A percentile compares a stretch with the other conserved stretches of the same genome.
Evolutionary conservation across 2,888 invertebrate species (phyloP).

Genomic region (Troides aeacus): DNA sequence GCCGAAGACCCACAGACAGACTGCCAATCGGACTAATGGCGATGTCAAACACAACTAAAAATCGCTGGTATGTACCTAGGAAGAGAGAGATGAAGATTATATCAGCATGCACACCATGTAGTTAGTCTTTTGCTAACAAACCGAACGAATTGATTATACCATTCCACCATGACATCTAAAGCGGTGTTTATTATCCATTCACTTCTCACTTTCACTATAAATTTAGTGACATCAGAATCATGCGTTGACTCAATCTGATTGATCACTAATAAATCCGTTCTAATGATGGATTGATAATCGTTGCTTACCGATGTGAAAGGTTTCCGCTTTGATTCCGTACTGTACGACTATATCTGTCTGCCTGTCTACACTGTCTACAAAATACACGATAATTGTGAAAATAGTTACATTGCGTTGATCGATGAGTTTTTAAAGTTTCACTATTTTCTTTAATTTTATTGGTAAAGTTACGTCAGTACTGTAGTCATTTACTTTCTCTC

Average conservation of each 20-base stretch:
- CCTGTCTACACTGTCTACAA: conserved; percentile 9
- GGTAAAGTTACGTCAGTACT: conserved; percentile 14
- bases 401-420: conserved; percentile 20
- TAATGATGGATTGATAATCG: conserved; percentile 26
- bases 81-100: no score
- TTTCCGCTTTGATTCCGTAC: conserved; percentile 1
- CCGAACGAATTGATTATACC: conserved; percentile 8
- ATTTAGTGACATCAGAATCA: conserved; percentile 8
- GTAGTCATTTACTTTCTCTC: conserved; percentile 7
- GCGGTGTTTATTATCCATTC: conserved; percentile 8
- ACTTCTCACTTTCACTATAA: conserved; percentile 27
- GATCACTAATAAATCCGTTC: conserved; percentile 24
- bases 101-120: neutral
- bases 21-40: no score
- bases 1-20: no score
- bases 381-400: neutral
- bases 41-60: no score
- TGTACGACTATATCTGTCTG: neutral
- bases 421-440: conserved; percentile 10
- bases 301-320: conserved; percentile 22
- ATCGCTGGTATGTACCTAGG: no score
- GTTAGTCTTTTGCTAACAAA: conserved; percentile 7
- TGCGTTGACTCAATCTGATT: conserved; percentile 20
- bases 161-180: conserved; percentile 9
- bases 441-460: neutral